phyloP scores from a whole-genome alignment of 2,888 invertebrate genomes.

The Argyresthia albistria region DNA sequence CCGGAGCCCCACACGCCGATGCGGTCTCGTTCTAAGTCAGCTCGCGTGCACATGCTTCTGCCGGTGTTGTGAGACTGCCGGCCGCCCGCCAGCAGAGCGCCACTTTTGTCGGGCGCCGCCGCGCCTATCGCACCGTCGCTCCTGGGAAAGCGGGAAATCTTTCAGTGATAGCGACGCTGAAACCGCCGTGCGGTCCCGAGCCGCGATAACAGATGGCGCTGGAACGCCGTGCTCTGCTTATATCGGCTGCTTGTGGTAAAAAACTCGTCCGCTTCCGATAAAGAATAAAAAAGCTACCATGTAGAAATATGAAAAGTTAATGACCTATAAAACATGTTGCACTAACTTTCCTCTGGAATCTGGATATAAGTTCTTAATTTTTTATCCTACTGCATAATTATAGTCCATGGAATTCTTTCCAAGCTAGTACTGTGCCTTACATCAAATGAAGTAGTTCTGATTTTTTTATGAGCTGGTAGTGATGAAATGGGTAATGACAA shows the following conservation, averaged over 20 bases:
- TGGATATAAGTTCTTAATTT: too few species aligned
- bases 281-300: too few species aligned
- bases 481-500: too few species aligned
- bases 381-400: too few species aligned
- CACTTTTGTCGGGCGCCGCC: slow-evolving; percentile 59
- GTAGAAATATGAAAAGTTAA: too few species aligned
- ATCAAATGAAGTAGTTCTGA: too few species aligned
- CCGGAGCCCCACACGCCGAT: slow-evolving; percentile 75
- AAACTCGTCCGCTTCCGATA: too few species aligned
- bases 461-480: too few species aligned
- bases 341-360: too few species aligned
- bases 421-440: too few species aligned
- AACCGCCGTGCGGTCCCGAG: slow-evolving; percentile 35
- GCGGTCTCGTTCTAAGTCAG: slow-evolving; percentile 72
- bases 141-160: slow-evolving; percentile 65
- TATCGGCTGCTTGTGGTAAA: neutral
- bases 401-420: too few species aligned
- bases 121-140: slow-evolving; percentile 59
- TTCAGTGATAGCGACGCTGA: slow-evolving; percentile 46
- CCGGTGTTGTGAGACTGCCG: slow-evolving; percentile 44
- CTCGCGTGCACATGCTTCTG: slow-evolving; percentile 41
- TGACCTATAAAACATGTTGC: too few species aligned
- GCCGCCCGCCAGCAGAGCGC: slow-evolving; percentile 25
- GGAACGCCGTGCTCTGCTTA: slow-evolving; percentile 10
- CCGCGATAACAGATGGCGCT: slow-evolving; percentile 57